These are phyloP conservation scores for Streptopelia turtur DNA, from an alignment of 2,797 vertebrate species.

Conservation along the genomic window DNA sequence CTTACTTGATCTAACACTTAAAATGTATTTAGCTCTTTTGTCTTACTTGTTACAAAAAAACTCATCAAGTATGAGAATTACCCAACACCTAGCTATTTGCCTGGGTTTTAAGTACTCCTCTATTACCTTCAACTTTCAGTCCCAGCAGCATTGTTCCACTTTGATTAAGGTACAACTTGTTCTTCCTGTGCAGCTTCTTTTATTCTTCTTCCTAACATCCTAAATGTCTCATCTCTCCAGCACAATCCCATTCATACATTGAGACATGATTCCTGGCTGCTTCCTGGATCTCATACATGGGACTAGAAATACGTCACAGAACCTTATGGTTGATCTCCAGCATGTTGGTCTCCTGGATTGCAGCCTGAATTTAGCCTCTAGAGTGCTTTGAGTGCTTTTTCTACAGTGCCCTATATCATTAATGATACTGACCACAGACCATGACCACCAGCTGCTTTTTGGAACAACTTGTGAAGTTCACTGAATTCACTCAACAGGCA, in stretches of 20 bases:
- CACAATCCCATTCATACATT: neutral
- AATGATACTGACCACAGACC: neutral
- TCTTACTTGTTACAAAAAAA: neutral
- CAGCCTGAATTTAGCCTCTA: neutral
- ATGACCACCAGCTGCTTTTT: neutral
- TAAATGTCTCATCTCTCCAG: neutral
- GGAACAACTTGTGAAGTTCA: neutral
- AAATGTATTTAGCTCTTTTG: neutral
- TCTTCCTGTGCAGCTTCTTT: neutral
- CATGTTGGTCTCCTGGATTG: neutral
- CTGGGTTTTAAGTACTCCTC: neutral
- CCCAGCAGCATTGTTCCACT: neutral
- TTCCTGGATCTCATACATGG: accelerated
- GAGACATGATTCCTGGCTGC: neutral
- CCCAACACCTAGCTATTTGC: neutral
- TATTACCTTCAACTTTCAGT: neutral
- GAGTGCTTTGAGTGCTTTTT: neutral
- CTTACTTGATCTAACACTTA: neutral
- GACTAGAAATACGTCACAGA: neutral
- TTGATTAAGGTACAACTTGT: neutral
- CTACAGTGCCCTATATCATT: accelerated
- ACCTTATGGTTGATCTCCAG: neutral
- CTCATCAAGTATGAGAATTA: neutral
- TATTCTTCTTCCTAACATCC: neutral
- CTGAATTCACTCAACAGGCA: neutral